Base-by-base conservation (phyloP, 2,888 invertebrate species). In the Mylabris sibirica region DNA sequence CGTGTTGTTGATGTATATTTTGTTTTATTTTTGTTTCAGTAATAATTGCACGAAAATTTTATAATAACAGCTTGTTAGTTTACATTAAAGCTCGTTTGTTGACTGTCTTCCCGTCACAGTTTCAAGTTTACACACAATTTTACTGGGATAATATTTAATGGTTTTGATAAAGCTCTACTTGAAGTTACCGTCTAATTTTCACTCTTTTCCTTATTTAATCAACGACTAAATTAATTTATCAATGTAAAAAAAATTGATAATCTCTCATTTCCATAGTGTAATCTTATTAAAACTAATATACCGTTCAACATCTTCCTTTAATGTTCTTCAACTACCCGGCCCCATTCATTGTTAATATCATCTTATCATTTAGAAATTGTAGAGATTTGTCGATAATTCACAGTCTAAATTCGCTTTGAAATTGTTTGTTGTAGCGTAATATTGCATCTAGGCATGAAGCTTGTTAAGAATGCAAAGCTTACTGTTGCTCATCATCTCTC, bases 21-120 rank as follows among this genome's bases (percentile, higher is more conserved):
- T 60, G 20, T 44, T 30, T 63, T 35, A 63, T 60, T 34, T 30
- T 34, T 63, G 65, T 69, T 66, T 66, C 12, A 69, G 65, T 66
- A 69, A 68, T 68, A 69, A 53, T 24, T 59, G 60, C 60, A 49
- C 30, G 61, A 34, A 60, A 64, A 67, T 64, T 64, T 67, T 67
- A 60, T 63, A 67, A 64, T 57, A 67, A 60, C 67, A 67, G 64
- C 67, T 67, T 67, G 64, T 67, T 67, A 60, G 67, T 64, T 64
- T 60, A 60, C 64, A 60, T 34, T 35, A 64, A 20, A 53, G 57
- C 17, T 44, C 12, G 62, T 49, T 67, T 67, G 67, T 67, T 67
- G 60, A 64, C 64, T 60, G 65, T 41, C 57, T 64, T 68, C 57
- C 65, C 2, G 53, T 20, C 62, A 68, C 49, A 59, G 22, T 35